These are phyloP conservation scores for Cactoblastis cactorum DNA, from an alignment of 2,888 invertebrate species.

Conservation along the genomic window DNA sequence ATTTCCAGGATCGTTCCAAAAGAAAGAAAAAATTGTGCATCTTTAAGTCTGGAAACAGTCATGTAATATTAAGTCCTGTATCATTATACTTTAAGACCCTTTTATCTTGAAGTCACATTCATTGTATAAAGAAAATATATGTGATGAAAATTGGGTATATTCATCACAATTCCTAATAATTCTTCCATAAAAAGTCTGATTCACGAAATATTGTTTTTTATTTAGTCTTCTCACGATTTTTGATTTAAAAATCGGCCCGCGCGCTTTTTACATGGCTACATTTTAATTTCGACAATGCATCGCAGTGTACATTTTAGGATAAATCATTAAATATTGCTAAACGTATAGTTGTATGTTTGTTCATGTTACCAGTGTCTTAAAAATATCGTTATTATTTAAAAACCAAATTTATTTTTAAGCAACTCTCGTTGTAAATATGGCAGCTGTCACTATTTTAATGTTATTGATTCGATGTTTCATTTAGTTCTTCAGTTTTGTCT, in stretches of 20 bases:
- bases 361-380: slow-evolving; percentile 22
- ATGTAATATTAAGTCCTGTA: too few species aligned
- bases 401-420: slow-evolving; percentile 41
- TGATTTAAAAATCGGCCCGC: too few species aligned
- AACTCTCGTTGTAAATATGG: slow-evolving; percentile 53
- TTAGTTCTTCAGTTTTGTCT: background rate
- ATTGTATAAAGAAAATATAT: too few species aligned
- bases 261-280: too few species aligned
- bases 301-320: background rate
- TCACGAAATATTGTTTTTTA: background rate
- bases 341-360: slow-evolving; percentile 1
- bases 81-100: too few species aligned
- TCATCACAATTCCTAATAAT: background rate
- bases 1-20: too few species aligned
- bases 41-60: too few species aligned
- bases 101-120: too few species aligned
- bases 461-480: slow-evolving; percentile 16
- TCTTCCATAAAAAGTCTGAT: slow-evolving; percentile 3
- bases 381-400: slow-evolving; percentile 21
- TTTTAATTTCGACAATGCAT: too few species aligned
- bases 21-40: too few species aligned
- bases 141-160: too few species aligned
- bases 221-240: too few species aligned
- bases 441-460: slow-evolving; percentile 37
- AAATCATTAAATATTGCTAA: background rate